phyloP scores from a whole-genome alignment of 2,797 vertebrate species.

The Acipenser ruthenus region DNA sequence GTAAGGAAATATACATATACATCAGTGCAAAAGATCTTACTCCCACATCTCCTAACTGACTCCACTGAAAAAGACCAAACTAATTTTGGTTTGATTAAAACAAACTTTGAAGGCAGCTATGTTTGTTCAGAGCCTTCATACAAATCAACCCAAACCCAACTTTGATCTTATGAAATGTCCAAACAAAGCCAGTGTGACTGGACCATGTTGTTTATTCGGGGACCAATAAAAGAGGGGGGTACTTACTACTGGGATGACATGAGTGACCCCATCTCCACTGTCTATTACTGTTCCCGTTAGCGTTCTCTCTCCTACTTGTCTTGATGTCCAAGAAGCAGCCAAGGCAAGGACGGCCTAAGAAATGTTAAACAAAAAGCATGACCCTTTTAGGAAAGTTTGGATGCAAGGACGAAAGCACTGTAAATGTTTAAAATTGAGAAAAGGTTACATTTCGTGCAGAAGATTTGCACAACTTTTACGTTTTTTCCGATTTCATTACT shows the following conservation, averaged over 20 bases:
- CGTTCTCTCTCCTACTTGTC: constrained; percentile 87
- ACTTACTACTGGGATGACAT: constrained; percentile 91
- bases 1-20: too few species aligned
- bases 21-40: too few species aligned
- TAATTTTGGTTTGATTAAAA: too few species aligned
- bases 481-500: constrained; percentile 11
- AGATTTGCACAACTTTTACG: constrained; percentile 35
- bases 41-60: too few species aligned
- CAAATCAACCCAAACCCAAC: too few species aligned
- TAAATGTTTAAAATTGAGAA: neutral
- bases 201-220: too few species aligned
- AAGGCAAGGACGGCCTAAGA: constrained; percentile 79
- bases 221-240: neutral
- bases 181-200: too few species aligned
- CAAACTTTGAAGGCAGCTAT: too few species aligned
- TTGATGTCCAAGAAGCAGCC: constrained; percentile 94
- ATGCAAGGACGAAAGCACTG: neutral
- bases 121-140: too few species aligned
- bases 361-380: constrained; percentile 7
- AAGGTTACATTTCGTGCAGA: neutral
- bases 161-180: too few species aligned
- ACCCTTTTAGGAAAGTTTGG: neutral
- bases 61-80: too few species aligned
- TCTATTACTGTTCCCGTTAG: constrained; percentile 92
- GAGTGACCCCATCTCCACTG: constrained; percentile 94